phyloP scores from a whole-genome alignment of 2,888 invertebrate species.

The Temnothorax rugatulus region DNA sequence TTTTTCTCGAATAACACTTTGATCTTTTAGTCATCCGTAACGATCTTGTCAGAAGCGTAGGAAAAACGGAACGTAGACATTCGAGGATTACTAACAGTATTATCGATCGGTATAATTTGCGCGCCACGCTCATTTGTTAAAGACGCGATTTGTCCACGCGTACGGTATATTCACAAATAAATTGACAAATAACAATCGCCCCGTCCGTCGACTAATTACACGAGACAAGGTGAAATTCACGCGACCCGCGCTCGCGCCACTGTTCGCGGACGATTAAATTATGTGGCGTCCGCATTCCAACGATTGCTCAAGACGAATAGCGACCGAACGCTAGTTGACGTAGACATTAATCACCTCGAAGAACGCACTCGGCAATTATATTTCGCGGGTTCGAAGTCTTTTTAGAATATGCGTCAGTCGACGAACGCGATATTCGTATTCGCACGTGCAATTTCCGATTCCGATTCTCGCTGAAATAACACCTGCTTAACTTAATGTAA shows the following conservation, averaged over 20 bases:
- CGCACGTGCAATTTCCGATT: background rate
- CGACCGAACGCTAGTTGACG: conserved; percentile 61
- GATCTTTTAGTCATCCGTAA: background rate
- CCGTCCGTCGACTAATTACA: conserved; percentile 66
- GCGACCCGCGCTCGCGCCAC: conserved; percentile 29
- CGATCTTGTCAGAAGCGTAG: conserved; percentile 30
- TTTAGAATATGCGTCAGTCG: conserved; percentile 30
- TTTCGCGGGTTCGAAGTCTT: conserved; percentile 30
- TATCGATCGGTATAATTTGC: conserved; percentile 29
- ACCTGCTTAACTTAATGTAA: background rate
- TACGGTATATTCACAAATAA: conserved; percentile 52
- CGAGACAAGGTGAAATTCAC: conserved; percentile 64
- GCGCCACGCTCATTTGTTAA: conserved; percentile 22
- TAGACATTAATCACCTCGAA: conserved; percentile 68
- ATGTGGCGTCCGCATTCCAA: conserved; percentile 69
- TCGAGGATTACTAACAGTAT: conserved; percentile 32
- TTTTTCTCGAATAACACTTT: conserved; percentile 13
- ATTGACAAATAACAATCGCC: conserved; percentile 45
- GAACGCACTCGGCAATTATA: conserved; percentile 35
- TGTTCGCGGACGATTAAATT: conserved; percentile 69
- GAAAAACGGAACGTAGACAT: background rate
- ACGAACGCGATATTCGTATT: background rate
- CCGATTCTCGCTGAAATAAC: background rate
- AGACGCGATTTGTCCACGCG: conserved; percentile 18
- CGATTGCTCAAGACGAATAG: conserved; percentile 68